A percentile compares a stretch with the other conserved stretches of the same genome.
Conservation (phyloP, 2,113 vertebrate species). For the Platysternon megacephalum region DNA sequence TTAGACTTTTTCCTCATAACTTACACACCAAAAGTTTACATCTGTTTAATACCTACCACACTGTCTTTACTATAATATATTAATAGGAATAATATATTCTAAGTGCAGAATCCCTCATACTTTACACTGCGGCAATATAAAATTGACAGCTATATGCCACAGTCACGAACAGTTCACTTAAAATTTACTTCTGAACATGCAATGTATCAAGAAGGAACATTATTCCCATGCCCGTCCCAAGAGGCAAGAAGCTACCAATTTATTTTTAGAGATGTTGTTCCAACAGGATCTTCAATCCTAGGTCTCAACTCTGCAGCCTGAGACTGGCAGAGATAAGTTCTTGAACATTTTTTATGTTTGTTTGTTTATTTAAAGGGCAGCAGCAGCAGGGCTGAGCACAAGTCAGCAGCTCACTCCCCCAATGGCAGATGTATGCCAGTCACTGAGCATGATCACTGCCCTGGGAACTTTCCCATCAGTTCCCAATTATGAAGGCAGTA, state of each 20-base stretch:
- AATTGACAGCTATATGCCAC: neutral
- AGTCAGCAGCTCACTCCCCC: neutral
- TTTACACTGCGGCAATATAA: neutral
- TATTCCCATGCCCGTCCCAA: neutral
- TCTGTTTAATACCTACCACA: neutral
- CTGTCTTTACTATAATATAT: neutral
- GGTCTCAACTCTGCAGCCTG: neutral
- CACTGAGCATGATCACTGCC: accelerated
- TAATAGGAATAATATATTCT: neutral
- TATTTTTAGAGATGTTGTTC: neutral
- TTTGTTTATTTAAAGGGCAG: neutral
- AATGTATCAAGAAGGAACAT: neutral
- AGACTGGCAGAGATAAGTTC: neutral
- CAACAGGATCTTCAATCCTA: neutral
- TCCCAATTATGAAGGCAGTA: neutral
- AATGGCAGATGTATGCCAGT: neutral
- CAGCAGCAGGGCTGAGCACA: neutral
- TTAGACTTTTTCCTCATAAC: neutral
- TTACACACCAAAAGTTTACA: neutral
- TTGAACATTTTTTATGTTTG: neutral
- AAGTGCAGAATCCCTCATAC: neutral
- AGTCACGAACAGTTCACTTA: neutral
- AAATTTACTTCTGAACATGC: neutral
- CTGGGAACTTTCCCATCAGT: neutral
- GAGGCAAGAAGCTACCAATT: neutral